phyloP scores from a whole-genome alignment of 2,888 invertebrate genomes.

The Tetramorium bicarinatum region DNA sequence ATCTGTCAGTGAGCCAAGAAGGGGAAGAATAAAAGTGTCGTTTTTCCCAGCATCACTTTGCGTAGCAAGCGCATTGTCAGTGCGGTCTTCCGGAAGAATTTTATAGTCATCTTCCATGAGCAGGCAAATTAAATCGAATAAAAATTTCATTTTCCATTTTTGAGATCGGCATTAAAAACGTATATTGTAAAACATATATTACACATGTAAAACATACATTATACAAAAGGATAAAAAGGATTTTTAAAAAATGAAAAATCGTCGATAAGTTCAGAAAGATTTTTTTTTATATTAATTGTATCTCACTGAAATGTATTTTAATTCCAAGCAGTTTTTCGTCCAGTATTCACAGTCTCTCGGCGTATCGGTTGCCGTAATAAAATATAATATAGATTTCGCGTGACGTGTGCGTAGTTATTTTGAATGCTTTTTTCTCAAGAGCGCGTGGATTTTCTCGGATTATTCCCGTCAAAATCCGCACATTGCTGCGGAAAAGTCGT shows the following conservation, averaged over 20 bases:
- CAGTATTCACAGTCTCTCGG: not conserved
- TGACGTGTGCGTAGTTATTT: not conserved
- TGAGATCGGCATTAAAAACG: not conserved
- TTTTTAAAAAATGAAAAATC: too few species aligned
- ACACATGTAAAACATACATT: too few species aligned
- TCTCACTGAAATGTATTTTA: not conserved
- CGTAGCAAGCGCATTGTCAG: not conserved
- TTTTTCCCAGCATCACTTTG: not conserved
- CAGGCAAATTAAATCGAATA: not conserved
- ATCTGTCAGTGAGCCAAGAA: not conserved
- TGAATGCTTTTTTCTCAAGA: not conserved
- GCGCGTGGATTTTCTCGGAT: conserved; percentile 34
- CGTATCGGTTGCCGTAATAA: not conserved
- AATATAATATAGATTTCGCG: not conserved
- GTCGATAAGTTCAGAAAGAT: not conserved
- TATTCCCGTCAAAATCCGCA: conserved; percentile 2
- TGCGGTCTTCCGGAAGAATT: not conserved
- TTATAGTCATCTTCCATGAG: not conserved
- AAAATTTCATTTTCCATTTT: not conserved
- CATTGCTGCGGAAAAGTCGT: not conserved
- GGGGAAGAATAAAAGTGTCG: not conserved
- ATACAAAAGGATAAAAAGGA: not conserved
- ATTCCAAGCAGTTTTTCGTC: not conserved
- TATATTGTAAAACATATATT: conserved; percentile 3
- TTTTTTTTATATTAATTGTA: not conserved